A percentile compares a stretch with the other conserved stretches of the same genome.
phyloP scores from a whole-genome alignment of 1,140 invertebrate species.

The Habropoda laboriosa region DNA sequence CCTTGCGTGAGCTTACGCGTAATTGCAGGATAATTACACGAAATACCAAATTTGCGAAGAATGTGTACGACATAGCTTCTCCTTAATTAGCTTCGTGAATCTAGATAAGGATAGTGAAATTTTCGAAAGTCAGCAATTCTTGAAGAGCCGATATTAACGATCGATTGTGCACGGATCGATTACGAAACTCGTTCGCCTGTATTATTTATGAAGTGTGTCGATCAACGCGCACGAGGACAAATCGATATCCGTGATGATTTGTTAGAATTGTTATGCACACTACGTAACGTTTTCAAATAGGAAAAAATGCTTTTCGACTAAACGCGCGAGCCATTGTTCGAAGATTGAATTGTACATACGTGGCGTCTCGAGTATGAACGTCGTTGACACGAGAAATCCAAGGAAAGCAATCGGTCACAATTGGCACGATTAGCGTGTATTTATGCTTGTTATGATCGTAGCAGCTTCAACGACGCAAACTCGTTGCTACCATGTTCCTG shows the following conservation, averaged over 20 bases:
- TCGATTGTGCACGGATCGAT: slow-evolving; percentile 2
- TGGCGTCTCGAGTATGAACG: background rate
- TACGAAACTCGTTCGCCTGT: background rate
- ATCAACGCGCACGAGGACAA: background rate
- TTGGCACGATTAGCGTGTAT: slow-evolving; percentile 41
- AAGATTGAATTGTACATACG: background rate
- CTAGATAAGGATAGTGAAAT: slow-evolving; percentile 1
- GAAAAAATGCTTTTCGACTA: slow-evolving; percentile 4
- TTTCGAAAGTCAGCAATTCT: slow-evolving; percentile 13
- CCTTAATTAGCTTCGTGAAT: background rate
- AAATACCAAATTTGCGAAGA: background rate
- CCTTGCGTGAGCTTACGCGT: too few relatives aligned
- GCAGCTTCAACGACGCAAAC: background rate
- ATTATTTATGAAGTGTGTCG: background rate
- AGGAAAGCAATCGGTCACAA: slow-evolving; percentile 25
- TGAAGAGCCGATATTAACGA: background rate
- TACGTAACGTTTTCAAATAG: background rate
- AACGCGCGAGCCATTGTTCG: slow-evolving; percentile 4
- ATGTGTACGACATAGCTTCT: background rate
- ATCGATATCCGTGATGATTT: background rate
- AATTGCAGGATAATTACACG: background rate
- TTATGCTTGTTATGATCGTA: slow-evolving; percentile 7
- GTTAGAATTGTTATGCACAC: background rate
- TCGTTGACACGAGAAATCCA: background rate
- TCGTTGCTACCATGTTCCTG: background rate